Conservation (phyloP, 2,797 vertebrate genomes). For the Coendou prehensilis region DNA sequence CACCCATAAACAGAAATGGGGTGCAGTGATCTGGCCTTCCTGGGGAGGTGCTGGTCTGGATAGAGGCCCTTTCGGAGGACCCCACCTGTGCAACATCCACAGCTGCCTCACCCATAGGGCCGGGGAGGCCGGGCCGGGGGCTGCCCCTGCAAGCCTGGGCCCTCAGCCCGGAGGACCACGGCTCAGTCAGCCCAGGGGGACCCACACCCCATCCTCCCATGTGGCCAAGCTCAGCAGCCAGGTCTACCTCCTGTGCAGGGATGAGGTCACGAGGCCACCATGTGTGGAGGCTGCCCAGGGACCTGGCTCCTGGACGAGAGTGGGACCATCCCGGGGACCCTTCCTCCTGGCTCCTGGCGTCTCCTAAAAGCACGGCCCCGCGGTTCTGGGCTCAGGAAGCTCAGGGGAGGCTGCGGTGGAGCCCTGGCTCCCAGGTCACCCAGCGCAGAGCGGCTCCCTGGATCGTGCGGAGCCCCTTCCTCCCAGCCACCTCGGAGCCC, state of each 20-base stretch:
- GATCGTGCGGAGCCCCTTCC: background rate
- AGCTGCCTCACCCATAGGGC: background rate
- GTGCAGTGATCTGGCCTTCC: background rate
- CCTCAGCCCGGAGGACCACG: accelerated
- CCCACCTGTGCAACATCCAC: background rate
- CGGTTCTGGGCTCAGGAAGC: background rate
- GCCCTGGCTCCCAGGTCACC: background rate
- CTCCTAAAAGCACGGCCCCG: background rate
- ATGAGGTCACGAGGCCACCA: background rate
- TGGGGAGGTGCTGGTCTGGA: background rate
- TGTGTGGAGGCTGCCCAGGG: no score
- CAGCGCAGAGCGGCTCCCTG: accelerated
- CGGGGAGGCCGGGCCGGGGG: background rate
- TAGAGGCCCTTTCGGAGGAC: background rate
- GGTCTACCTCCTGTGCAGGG: background rate
- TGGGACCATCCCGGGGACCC: background rate
- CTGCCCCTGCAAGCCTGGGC: background rate
- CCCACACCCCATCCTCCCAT: accelerated
- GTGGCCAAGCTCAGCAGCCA: background rate
- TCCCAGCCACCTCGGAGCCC: accelerated
- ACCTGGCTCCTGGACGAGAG: background rate
- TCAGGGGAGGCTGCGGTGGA: background rate
- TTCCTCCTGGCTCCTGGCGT: background rate
- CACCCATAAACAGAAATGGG: background rate
- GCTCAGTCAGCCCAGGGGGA: background rate